Evolutionary conservation across 1,140 invertebrate species (phyloP), one percentile per base, ranked within the genome.

Genomic region (Philopotamus ludificatus): DNA sequence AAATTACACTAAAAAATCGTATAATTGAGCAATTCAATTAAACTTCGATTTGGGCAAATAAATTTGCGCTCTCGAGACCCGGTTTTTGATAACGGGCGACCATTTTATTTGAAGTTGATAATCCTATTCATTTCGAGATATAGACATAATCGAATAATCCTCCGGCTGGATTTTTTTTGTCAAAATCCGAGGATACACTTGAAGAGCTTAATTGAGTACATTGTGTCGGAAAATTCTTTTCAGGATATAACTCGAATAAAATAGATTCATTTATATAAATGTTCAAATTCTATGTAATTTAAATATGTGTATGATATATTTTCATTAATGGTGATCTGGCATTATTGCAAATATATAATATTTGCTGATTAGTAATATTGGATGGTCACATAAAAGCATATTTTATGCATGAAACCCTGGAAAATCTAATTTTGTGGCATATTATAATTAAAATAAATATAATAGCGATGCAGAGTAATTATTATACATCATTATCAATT

Each of bases 91-190:
- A 57, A 57, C 54, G 28, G 12, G 28, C 28, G 12, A 34, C 28
- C 28, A 57, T 57, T 57, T 25, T 57, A 57, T 57, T 57, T 57
- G 54, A 57, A 57, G 26, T 57, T 57, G 54, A 57, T 42, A 57
- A 57, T 57, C 54, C 34, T 26, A 57, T 57, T 57, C 54, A 57
- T 57, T 57, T 42, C 34, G 20, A 28, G 54, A 57, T 57, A 57
- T 28, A 57, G 54, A 26, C 54, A 26, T 57, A 57, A 57, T 57
- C 34, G 26, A 57, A 57, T 57, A 26, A 57, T 57, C 54, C 47
- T 21, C 47, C 20, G 18, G 42, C n/a, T n/a, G n/a, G n/a, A n/a
- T 12, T 34, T 34, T 34, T 34, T 34, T 34, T 34, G 47, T 21
- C 47, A 22, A 18, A 20, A 21, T 3, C 47, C 3, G 22, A 21